Base-by-base conservation (phyloP, 2,888 invertebrate genomes). In the Gisinianus flammeolus region DNA sequence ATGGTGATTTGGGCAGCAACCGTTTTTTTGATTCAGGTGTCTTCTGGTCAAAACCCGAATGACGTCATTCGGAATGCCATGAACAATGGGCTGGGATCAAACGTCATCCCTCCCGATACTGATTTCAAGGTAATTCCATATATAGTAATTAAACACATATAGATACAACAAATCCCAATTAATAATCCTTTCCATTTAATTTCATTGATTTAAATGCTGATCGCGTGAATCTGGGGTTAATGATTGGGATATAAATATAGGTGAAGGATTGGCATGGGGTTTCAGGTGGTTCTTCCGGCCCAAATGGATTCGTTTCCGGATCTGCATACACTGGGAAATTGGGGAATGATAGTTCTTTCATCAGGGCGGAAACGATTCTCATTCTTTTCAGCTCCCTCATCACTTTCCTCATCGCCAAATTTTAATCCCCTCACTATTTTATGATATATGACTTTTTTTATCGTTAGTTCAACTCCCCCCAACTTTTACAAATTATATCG, bases 211-310 rank as follows among this genome's bases (percentile, higher is more conserved):
- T 22, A 62, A n/a, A 58, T 10, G 8, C 19, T 58, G 8, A 58
- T n/a, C 6, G n/a, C 24, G 19, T 6, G 19, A 19, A 10, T 58
- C 4, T 58, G 6, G 58, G 24, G 58, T 22, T 19, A 10, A 6
- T 58, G 8, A 10, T n/a, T 58, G 58, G 5, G 5, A 2, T 62
- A 12, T 68, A 19, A 24, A 24, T 68, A 22, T 12, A 68, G 68
- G 68, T 68, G 22, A 68, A 68, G 22, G 35, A 35, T 35, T 68
- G 68, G 68, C 33, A 68, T 33, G 68, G 68, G 6, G 22, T 35
- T 1, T 35, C 35, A 5, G 5, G 28, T 22, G 8, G 35, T 19
- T 8, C 19, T 22, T 35, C 16, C 2, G 8, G 26, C 35, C 35
- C 68, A 1, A 35, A 35, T 2, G 31, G 35, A 2, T 68, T 30